Evolutionary conservation across 1,140 invertebrate genomes (phyloP).

Genomic region (Drosophila rhopaloa): DNA sequence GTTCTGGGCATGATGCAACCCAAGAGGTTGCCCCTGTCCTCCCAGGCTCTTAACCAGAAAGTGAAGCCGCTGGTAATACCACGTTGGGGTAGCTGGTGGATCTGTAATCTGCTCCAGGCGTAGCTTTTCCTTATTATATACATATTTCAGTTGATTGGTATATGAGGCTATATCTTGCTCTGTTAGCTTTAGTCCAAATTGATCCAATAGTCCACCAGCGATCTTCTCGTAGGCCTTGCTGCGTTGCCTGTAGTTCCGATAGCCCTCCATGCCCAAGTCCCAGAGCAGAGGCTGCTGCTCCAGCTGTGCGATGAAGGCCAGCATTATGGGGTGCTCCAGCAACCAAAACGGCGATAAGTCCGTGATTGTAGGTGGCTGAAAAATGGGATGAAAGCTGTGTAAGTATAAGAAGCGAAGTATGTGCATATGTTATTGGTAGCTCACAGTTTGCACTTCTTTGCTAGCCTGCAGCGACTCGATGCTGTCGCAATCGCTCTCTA

Average conservation of each 20-base stretch:
- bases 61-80: constrained; percentile 26
- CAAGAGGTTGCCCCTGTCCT: background rate
- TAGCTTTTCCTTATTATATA: constrained; percentile 16
- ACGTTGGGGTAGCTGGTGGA: background rate
- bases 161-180: constrained; percentile 8
- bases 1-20: constrained; percentile 23
- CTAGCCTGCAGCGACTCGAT: background rate
- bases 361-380: background rate
- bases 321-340: constrained; percentile 44
- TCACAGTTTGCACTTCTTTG: background rate
- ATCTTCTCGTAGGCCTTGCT: constrained; percentile 13
- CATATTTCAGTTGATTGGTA: constrained; percentile 18
- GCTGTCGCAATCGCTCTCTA: constrained; percentile 5
- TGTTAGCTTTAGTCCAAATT: constrained; percentile 25
- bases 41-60: constrained; percentile 22
- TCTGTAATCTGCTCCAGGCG: constrained; percentile 3
- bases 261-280: constrained; percentile 20
- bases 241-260: constrained; percentile 32
- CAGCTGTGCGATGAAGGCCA: constrained; percentile 32
- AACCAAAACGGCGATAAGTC: constrained; percentile 34
- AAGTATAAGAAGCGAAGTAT: background rate
- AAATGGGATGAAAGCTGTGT: background rate
- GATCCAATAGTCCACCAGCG: constrained; percentile 2
- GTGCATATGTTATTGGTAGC: no score
- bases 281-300: constrained; percentile 31